These are phyloP conservation scores for Drosophila pseudotalamancana DNA, from an alignment of 2,888 invertebrate species.

Conservation along the genomic window DNA sequence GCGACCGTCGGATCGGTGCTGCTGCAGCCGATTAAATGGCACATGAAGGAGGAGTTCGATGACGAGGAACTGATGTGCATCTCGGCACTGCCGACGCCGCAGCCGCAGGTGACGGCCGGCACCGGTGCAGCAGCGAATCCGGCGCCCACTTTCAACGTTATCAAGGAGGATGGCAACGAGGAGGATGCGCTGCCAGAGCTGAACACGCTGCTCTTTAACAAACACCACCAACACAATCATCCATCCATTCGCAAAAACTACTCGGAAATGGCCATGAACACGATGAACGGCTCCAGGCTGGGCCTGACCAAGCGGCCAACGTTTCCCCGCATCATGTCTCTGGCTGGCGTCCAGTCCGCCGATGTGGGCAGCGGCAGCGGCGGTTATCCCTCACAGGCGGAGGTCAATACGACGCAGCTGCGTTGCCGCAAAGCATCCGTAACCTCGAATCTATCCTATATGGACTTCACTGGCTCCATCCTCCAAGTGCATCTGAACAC, in stretches of 20 bases:
- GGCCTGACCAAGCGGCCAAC: slow-evolving; percentile 83
- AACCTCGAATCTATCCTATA: slow-evolving; percentile 89
- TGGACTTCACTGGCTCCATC: slow-evolving; percentile 91
- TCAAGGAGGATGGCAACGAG: slow-evolving; percentile 87
- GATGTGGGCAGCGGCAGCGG: slow-evolving; percentile 68
- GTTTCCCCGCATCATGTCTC: slow-evolving; percentile 84
- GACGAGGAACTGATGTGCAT: slow-evolving; percentile 83
- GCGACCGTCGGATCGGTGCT: slow-evolving; percentile 88
- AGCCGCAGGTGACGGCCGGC: slow-evolving; percentile 52
- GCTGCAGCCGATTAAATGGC: slow-evolving; percentile 90
- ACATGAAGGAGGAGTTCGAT: slow-evolving; percentile 86
- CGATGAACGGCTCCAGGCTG: slow-evolving; percentile 80
- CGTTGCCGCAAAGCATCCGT: slow-evolving; percentile 88
- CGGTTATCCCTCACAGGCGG: slow-evolving; percentile 84
- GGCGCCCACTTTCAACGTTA: slow-evolving; percentile 87
- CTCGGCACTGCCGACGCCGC: slow-evolving; percentile 67
- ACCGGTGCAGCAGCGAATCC: slow-evolving; percentile 28
- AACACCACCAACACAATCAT: slow-evolving; percentile 63
- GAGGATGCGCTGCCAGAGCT: slow-evolving; percentile 85
- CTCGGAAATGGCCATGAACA: slow-evolving; percentile 84
- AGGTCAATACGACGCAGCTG: slow-evolving; percentile 85
- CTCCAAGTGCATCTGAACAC: slow-evolving; percentile 88
- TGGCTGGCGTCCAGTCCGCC: slow-evolving; percentile 81
- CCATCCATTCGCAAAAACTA: slow-evolving; percentile 83
- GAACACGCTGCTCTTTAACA: slow-evolving; percentile 83